Percentiles rank a stretch among this genome's conserved stretches.
Evolutionary conservation across 2,113 vertebrate species (phyloP).

Genomic region (rabbit (Oryctolagus cuniculus)): DNA sequence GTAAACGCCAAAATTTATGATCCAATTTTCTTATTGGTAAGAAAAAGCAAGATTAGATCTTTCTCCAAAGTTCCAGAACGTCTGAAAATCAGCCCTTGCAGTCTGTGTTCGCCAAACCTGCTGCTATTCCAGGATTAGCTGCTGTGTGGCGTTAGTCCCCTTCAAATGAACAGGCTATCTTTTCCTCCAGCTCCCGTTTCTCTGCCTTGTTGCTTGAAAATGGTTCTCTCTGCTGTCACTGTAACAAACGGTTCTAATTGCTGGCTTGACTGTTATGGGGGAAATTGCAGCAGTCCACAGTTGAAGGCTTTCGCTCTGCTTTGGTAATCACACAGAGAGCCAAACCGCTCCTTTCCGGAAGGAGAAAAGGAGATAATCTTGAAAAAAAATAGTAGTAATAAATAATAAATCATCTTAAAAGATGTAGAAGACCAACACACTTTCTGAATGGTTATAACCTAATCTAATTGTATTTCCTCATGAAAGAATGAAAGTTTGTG

Average conservation of each 20-base stretch:
- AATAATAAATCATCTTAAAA: slow-evolving; percentile 78
- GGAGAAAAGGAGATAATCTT: slow-evolving; percentile 69
- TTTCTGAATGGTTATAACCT: slow-evolving; percentile 36
- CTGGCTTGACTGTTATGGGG: slow-evolving; percentile 86
- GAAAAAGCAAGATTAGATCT: slow-evolving; percentile 30
- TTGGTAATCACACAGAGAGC: slow-evolving; percentile 76
- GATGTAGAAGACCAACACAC: slow-evolving; percentile 62
- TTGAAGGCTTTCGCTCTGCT: slow-evolving; percentile 81
- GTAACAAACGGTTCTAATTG: slow-evolving; percentile 89
- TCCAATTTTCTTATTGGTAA: not conserved
- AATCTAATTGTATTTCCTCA: slow-evolving; percentile 80
- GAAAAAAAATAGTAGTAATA: slow-evolving; percentile 63
- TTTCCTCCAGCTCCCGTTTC: not conserved
- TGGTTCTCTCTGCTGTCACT: slow-evolving; percentile 79
- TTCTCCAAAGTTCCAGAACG: slow-evolving; percentile 24
- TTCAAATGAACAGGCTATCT: slow-evolving; percentile 83
- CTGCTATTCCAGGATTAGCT: slow-evolving; percentile 89
- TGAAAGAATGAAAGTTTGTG: slow-evolving; percentile 58
- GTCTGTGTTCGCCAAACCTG: slow-evolving; percentile 37
- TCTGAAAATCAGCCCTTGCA: not conserved
- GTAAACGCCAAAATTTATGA: not conserved
- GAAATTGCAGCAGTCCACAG: slow-evolving; percentile 80
- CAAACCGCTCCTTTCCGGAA: slow-evolving; percentile 71
- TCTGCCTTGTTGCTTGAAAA: slow-evolving; percentile 73
- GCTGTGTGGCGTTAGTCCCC: slow-evolving; percentile 91